phyloP scores from a whole-genome alignment of 2,888 invertebrate species.

The Caenorhabditis becei region DNA sequence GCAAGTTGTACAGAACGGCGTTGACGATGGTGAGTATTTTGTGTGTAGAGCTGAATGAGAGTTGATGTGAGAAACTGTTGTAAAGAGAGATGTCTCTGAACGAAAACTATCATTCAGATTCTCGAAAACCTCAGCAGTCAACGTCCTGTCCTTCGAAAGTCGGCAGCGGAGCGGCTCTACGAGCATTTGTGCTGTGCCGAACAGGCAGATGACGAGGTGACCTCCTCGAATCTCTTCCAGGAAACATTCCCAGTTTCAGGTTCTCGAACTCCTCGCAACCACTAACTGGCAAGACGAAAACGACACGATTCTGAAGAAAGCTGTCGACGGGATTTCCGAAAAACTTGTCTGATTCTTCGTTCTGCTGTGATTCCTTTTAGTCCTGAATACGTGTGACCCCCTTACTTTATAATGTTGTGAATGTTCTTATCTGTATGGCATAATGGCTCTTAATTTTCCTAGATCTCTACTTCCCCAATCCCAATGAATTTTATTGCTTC shows the following conservation, averaged over 20 bases:
- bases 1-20: constrained; percentile 41
- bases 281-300: constrained; percentile 58
- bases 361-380: constrained; percentile 6
- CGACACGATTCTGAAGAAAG: constrained; percentile 19
- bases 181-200: constrained; percentile 73
- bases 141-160: constrained; percentile 69
- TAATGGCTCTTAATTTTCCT: constrained; percentile 4
- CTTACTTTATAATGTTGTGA: constrained; percentile 8
- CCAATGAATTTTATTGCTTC: background rate
- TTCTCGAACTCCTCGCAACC: constrained; percentile 45
- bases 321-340: constrained; percentile 37
- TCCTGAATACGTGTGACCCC: constrained; percentile 6
- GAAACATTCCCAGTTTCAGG: constrained; percentile 5
- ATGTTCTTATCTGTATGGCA: background rate
- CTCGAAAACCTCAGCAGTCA: constrained; percentile 67
- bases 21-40: constrained; percentile 28
- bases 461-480: background rate
- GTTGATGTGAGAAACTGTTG: no score
- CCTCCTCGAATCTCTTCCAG: no score
- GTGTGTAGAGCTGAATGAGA: no score
- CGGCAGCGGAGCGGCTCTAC: constrained; percentile 76
- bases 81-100: background rate
- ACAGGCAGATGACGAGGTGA: constrained; percentile 54
- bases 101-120: constrained; percentile 64
- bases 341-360: constrained; percentile 26